Base-by-base conservation (phyloP, 2,888 invertebrate genomes). In the Nomada fabriciana region DNA sequence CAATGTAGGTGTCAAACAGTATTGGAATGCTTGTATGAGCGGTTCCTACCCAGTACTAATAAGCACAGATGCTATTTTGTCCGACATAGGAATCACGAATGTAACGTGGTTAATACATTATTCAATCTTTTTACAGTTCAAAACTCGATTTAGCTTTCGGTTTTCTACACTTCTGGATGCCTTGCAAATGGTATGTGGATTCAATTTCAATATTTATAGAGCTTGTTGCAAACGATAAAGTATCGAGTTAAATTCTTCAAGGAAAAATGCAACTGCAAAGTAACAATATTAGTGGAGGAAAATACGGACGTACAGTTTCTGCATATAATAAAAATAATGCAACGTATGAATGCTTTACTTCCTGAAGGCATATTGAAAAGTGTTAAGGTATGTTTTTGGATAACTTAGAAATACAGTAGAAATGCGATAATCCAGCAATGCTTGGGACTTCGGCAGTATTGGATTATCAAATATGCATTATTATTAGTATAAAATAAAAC, bases 101-200 rank as follows among this genome's bases (percentile, higher is more conserved):
- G 96, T 96, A 0, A 94, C 95, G 68, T 94, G 95, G 88, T 93
- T 98, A 43, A 94, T 98, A 20, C 97, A 97, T 91, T 97, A 95
- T 93, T 96, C 97, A 2, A 92, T 97, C 85, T 96, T 97, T 0
- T 90, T 93, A 42, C 94, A 95, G 0, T 96, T 96, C 93, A 96
- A 96, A 67, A 90, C 89, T 0, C 94, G 95, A 90, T 97, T 97
- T 91, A 95, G 96, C 63, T 96, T 95, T 89, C 94, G 98, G 79
- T 97, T 97, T 90, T 95, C 96, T 0, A 95, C 96, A 29, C 94
- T 97, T 59, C 95, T 96, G 76, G 95, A 96, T 83, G 95, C 96
- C 89, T 96, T 96, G 59, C 80, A 87, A 80, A 84, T 86, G 85
- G 93, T 93, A 90, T 57, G 73, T 23, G 55, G 10, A 47, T 47